These are phyloP conservation scores for Lasioglossum leucozonium DNA, from an alignment of 2,888 invertebrate genomes.

Conservation along the genomic window DNA sequence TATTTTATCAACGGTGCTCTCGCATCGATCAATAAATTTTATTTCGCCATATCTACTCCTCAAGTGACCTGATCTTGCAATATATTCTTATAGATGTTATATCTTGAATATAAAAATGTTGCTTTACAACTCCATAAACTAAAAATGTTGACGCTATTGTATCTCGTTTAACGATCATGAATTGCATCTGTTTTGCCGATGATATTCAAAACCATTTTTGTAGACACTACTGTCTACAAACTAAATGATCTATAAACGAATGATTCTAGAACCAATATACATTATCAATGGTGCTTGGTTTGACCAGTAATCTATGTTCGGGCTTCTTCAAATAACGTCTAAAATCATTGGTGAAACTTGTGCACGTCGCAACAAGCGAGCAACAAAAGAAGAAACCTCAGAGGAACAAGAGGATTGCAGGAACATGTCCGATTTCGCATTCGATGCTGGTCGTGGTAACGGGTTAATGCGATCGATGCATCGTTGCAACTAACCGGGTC, in stretches of 20 bases:
- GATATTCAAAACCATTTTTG: too few relatives aligned
- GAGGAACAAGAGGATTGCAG: background rate
- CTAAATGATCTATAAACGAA: too few relatives aligned
- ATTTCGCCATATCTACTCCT: background rate
- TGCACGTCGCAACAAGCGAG: background rate
- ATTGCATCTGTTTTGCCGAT: too few relatives aligned
- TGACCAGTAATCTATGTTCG: background rate
- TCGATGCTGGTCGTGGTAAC: background rate
- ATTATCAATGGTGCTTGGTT: background rate
- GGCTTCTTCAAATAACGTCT: background rate
- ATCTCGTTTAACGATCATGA: background rate
- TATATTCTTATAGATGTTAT: background rate
- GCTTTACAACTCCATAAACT: background rate
- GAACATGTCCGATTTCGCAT: background rate
- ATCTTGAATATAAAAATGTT: background rate
- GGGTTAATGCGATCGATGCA: slow-evolving; percentile 32
- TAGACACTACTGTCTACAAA: too few relatives aligned
- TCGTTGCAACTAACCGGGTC: slow-evolving; percentile 26
- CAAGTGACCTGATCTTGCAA: background rate
- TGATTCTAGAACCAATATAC: too few relatives aligned
- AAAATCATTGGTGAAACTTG: background rate
- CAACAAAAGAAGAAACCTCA: background rate
- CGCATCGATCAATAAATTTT: background rate
- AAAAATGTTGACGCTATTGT: background rate
- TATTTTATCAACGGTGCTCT: background rate